Evolutionary conservation across 1,140 invertebrate genomes (phyloP).

Genomic region (Conus betulinus): DNA sequence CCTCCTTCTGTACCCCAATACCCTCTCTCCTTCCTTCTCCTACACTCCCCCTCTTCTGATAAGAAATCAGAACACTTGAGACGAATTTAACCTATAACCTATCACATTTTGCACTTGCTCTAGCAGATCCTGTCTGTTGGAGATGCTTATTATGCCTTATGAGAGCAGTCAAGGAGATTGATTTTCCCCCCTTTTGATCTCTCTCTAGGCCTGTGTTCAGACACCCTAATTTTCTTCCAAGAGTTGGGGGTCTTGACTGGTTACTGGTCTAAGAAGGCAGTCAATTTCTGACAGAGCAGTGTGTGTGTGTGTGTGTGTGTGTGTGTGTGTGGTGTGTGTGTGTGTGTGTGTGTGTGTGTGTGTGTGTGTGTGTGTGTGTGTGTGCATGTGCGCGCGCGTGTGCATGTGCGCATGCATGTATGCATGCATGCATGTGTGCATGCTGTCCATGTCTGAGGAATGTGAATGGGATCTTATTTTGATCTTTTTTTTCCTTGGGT

Average conservation of each 20-base stretch:
- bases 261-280: background rate
- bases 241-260: background rate
- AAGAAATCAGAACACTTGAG: no score
- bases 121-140: background rate
- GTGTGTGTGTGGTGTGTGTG: background rate
- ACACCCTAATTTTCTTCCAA: no score
- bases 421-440: background rate
- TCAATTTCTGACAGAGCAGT: background rate
- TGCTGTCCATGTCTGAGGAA: no score
- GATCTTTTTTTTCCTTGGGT: no score
- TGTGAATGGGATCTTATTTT: no score
- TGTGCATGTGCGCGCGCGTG: background rate
- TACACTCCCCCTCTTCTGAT: no score
- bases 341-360: background rate
- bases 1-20: no score
- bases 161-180: background rate
- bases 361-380: background rate
- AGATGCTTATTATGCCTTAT: background rate
- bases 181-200: background rate
- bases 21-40: no score
- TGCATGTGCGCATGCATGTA: background rate
- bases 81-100: no score
- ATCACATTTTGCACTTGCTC: background rate
- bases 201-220: background rate
- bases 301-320: constrained; percentile 9